These are phyloP conservation scores for Leptopterna dolabrata DNA, from an alignment of 2,888 invertebrate species.

Conservation along the genomic window DNA sequence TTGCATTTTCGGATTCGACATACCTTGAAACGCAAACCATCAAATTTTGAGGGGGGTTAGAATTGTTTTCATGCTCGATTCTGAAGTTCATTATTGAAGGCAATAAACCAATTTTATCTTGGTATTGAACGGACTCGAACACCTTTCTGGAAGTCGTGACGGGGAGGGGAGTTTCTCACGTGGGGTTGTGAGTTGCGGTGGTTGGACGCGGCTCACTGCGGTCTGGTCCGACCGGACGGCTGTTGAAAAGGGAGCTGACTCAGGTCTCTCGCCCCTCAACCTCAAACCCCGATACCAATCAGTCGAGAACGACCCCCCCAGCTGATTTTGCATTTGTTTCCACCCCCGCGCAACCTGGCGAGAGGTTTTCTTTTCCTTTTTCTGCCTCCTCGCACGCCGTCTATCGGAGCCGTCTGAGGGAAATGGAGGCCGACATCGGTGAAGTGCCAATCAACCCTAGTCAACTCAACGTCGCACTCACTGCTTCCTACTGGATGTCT, in stretches of 20 bases:
- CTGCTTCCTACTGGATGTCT: too few species aligned
- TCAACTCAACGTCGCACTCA: too few species aligned
- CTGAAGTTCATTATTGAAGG: too few species aligned
- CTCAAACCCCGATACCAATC: not conserved
- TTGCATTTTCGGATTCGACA: too few species aligned
- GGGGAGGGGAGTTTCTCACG: too few species aligned
- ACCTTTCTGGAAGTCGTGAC: too few species aligned
- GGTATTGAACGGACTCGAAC: too few species aligned
- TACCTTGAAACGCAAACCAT: too few species aligned
- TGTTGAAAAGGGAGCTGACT: not conserved
- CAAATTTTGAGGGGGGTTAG: too few species aligned
- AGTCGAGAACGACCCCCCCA: not conserved
- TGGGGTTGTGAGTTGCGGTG: too few species aligned
- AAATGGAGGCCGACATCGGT: not conserved
- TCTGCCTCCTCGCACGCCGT: not conserved
- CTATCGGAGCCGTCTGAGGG: not conserved
- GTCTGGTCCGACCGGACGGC: not conserved
- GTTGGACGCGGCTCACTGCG: not conserved
- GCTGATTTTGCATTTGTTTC: not conserved
- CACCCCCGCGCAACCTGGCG: not conserved
- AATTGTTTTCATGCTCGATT: too few species aligned
- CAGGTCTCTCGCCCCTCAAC: not conserved
- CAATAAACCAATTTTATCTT: too few species aligned
- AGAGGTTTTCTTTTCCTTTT: not conserved
- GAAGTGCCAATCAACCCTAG: not conserved